Conservation (phyloP, 2,888 invertebrate genomes). For the Leucoma salicis region DNA sequence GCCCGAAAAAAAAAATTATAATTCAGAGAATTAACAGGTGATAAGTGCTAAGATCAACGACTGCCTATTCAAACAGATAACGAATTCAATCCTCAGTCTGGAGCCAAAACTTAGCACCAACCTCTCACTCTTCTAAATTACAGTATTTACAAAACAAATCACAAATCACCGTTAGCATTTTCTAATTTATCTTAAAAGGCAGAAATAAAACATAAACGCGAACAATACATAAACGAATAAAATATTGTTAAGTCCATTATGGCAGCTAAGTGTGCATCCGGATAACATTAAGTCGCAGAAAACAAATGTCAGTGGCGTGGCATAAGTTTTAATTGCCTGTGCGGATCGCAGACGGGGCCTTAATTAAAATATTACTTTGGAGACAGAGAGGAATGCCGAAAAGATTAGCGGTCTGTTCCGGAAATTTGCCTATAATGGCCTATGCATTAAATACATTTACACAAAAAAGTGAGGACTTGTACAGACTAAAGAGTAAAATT, state of each 20-base stretch:
- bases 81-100: no score
- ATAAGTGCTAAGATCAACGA: no score
- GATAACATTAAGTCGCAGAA: conserved; percentile 61
- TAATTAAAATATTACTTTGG: conserved; percentile 71
- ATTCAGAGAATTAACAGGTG: no score
- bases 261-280: conserved; percentile 48
- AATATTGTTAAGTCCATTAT: conserved; percentile 38
- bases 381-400: conserved; percentile 59
- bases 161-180: neutral
- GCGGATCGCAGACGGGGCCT: conserved; percentile 41
- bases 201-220: conserved; percentile 4
- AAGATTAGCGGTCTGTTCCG: conserved; percentile 58
- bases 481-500: no score
- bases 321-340: conserved; percentile 69
- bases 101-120: no score
- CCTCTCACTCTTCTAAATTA: no score
- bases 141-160: neutral
- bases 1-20: no score
- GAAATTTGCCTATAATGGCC: conserved; percentile 10
- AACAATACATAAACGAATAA: conserved; percentile 14
- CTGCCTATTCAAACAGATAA: no score
- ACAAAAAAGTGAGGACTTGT: no score
- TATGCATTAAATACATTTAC: conserved; percentile 4
- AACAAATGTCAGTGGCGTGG: conserved; percentile 55
- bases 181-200: neutral